Evolutionary conservation across 2,113 vertebrate species (phyloP), one percentile per base, ranked within the genome.

Genomic region (Vicugna pacos): DNA sequence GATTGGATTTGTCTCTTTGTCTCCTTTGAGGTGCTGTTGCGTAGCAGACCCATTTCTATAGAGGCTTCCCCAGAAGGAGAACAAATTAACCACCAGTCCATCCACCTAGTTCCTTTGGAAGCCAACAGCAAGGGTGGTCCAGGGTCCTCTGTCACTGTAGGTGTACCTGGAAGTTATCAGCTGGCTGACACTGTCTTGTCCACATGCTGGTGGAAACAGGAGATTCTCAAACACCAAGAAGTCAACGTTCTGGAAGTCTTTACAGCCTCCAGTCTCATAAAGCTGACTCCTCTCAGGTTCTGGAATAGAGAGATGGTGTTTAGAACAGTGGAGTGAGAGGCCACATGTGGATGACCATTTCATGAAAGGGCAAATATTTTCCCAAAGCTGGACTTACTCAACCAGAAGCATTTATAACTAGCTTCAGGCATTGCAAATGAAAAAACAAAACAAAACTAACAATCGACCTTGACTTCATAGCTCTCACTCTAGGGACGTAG

Each of bases 401-500:
- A 80, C 9, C 42, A 46, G 73, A 91, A 30, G 2, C 13, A 58
- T n/a, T 85, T 80, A 73, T 73, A 54, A 89, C 4, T 38, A 91
- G 26, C 73, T 89, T 30, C 48, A 82, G 87, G 60, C 48, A 85
- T 6, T 90, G 20, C 5, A 58, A 5, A 38, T 54, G 9, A 46
- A 56, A 92, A 91, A 96, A 60, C 35, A 65, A 86, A 83, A 48
- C 38, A 86, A 94, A 84, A 56, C 46, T 50, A 48, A 52, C 26
- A 56, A 9, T 46, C 8, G 4, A 1, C 56, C 19, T n/a, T 76
- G n/a, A 93, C 16, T 19, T 67, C 54, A 83, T 6, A 81, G 19
- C 8, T 14, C n/a, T 92, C 58, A 69, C 12, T 62, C 32, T 30
- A 85, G 42, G 52, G 28, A 46, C 10, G 15, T 20, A n/a, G 30